A percentile compares a stretch with the other conserved stretches of the same genome.
Evolutionary conservation across 2,888 invertebrate genomes (phyloP).

Genomic region (Caenorhabditis parvicauda): DNA sequence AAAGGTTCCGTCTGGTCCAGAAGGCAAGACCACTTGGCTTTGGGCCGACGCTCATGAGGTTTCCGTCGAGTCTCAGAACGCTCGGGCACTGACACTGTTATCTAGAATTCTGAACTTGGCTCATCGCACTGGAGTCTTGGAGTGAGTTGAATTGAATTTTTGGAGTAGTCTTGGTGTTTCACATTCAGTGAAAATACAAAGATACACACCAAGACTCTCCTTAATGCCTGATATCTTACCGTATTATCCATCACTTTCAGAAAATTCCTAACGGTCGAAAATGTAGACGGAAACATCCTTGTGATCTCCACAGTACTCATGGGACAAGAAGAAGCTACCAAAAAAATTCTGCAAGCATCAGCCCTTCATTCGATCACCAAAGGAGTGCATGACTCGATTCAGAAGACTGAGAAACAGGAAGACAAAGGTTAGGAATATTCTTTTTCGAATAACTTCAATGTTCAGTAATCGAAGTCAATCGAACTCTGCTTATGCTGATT

Average conservation of each 20-base stretch:
- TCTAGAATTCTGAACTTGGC: too few species aligned
- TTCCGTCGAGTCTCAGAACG: too few species aligned
- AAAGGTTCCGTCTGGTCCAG: too few species aligned
- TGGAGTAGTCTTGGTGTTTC: too few species aligned
- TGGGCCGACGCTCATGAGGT: too few species aligned
- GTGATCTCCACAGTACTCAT: constrained; percentile 9
- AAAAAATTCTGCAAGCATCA: constrained; percentile 16
- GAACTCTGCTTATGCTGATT: constrained; percentile 22
- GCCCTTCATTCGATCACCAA: constrained; percentile 8
- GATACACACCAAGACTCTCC: not conserved
- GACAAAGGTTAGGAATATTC: constrained; percentile 1
- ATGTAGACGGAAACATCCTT: constrained; percentile 10
- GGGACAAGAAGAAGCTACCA: constrained; percentile 9
- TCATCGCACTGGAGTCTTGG: too few species aligned
- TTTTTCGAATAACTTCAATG: constrained; percentile 1
- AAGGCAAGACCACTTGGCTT: too few species aligned
- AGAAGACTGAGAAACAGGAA: constrained; percentile 1
- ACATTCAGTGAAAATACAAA: too few species aligned
- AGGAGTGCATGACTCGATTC: constrained; percentile 25
- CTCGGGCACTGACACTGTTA: too few species aligned
- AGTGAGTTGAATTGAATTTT: too few species aligned
- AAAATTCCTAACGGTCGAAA: constrained; percentile 12
- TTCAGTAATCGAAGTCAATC: constrained; percentile 15
- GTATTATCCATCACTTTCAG: constrained; percentile 8
- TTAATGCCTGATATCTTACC: too few species aligned